These are phyloP conservation scores for Leptatherina wallacei DNA, from an alignment of 2,797 vertebrate genomes.

Conservation along the genomic window DNA sequence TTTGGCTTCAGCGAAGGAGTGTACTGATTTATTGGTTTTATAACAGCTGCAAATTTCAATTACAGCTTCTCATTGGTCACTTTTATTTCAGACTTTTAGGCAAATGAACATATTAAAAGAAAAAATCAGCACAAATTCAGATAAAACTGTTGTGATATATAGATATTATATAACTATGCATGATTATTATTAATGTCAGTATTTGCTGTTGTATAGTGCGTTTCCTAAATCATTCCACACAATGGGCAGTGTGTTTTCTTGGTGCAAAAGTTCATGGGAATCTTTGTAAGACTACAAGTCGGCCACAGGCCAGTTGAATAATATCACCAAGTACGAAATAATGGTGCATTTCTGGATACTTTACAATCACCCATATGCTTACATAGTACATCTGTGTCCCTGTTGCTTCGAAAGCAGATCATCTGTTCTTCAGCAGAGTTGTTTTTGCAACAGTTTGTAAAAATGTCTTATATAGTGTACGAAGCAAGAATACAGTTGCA, in stretches of 20 bases:
- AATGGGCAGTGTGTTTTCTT: constrained; percentile 11
- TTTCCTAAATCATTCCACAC: not conserved
- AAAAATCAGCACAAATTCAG: too few relatives aligned
- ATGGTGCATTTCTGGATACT: not conserved
- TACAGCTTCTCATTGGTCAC: too few relatives aligned
- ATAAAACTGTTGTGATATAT: too few relatives aligned
- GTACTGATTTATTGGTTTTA: not conserved
- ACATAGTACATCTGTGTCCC: not conserved
- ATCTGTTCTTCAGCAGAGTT: not conserved
- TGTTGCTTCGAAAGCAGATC: too few relatives aligned
- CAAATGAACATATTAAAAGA: not conserved
- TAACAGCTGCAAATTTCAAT: not conserved
- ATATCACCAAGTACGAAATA: not conserved
- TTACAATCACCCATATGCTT: not conserved
- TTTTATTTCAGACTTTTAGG: not conserved
- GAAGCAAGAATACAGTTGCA: not conserved
- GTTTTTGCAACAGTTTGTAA: too few relatives aligned
- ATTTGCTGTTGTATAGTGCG: not conserved
- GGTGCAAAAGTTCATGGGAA: constrained; percentile 14
- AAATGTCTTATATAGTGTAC: too few relatives aligned
- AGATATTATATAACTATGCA: not conserved
- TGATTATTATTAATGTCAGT: not conserved
- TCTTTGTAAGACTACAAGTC: not conserved
- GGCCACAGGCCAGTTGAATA: not conserved
- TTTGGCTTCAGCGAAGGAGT: not conserved